Percentiles rank a stretch among this genome's conserved stretches.
Conservation (phyloP, 2,888 invertebrate species). For the Drosophila yooni region DNA sequence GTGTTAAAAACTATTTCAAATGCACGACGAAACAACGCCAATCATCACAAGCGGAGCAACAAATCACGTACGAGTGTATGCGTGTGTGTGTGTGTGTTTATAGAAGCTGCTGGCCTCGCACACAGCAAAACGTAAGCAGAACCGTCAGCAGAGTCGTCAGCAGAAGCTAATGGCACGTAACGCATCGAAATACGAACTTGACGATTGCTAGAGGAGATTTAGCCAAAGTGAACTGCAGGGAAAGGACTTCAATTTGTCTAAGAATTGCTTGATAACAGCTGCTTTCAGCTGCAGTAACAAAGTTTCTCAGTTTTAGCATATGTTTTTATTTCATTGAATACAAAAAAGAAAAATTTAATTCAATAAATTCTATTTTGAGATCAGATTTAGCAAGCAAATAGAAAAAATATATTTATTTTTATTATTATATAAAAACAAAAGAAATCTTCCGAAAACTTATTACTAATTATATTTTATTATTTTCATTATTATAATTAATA, state of each 20-base stretch:
- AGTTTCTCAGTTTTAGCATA: background rate
- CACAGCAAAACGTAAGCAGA: background rate
- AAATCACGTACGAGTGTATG: conserved; percentile 39
- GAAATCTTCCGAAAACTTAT: background rate
- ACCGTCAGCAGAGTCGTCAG: background rate
- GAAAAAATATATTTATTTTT: background rate
- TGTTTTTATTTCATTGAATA: background rate
- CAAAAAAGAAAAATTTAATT: background rate
- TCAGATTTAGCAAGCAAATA: background rate
- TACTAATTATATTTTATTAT: background rate
- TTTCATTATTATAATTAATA: background rate
- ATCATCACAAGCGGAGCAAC: conserved; percentile 10
- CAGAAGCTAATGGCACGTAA: background rate
- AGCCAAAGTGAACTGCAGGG: background rate
- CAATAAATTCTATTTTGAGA: background rate
- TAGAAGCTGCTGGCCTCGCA: background rate
- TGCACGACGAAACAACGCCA: conserved; percentile 49
- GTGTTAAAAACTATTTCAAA: conserved; percentile 69
- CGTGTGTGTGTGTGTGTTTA: background rate
- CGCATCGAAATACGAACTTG: background rate
- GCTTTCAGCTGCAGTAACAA: background rate
- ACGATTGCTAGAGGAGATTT: background rate
- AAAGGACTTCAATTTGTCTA: background rate
- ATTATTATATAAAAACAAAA: background rate
- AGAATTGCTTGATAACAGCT: background rate